Evolutionary conservation across 2,888 invertebrate genomes (phyloP).

Genomic region (Erannis defoliaria): DNA sequence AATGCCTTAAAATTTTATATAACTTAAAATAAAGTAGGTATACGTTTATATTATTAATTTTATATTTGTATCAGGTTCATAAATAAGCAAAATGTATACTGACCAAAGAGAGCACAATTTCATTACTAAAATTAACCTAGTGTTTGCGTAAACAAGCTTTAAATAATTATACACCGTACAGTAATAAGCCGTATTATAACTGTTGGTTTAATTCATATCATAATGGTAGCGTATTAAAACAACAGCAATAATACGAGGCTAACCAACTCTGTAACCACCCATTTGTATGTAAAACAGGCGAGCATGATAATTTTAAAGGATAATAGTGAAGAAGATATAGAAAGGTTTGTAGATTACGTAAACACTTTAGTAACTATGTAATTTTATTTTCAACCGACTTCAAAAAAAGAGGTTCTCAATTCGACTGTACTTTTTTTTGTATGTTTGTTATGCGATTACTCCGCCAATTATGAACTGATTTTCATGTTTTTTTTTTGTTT

Average conservation of each 20-base stretch:
- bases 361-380: too few relatives aligned
- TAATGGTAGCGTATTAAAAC: conserved; percentile 58
- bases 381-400: too few relatives aligned
- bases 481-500: too few relatives aligned
- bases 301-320: conserved; percentile 63
- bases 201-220: conserved; percentile 57
- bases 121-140: conserved; percentile 32
- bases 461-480: too few relatives aligned
- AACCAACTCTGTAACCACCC: conserved; percentile 70
- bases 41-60: too few relatives aligned
- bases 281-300: conserved; percentile 78
- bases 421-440: too few relatives aligned
- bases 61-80: too few relatives aligned
- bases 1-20: too few relatives aligned
- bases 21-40: too few relatives aligned
- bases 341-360: conserved; percentile 36
- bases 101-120: conserved; percentile 25
- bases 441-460: too few relatives aligned
- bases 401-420: too few relatives aligned
- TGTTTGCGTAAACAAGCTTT: conserved; percentile 22
- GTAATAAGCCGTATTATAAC: conserved; percentile 45
- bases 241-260: conserved; percentile 69
- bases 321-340: conserved; percentile 39
- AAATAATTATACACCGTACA: conserved; percentile 28
- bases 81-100: too few relatives aligned